These are phyloP conservation scores for Lamellibrachia columna DNA, from an alignment of 2,888 invertebrate species.

Conservation along the genomic window DNA sequence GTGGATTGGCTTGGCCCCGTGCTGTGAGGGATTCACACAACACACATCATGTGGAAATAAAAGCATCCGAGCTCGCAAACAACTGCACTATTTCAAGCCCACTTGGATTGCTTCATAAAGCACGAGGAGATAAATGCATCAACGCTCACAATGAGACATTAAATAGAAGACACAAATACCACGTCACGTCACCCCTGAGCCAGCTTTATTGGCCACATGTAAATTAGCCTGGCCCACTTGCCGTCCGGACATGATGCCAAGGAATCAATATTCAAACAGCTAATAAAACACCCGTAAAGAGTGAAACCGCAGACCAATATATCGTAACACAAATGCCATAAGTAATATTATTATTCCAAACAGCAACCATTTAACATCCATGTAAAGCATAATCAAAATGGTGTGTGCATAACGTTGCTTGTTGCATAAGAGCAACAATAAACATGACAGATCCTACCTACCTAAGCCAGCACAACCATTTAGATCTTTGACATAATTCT, in stretches of 20 bases:
- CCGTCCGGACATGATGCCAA: neutral
- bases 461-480: neutral
- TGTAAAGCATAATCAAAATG: too few species aligned
- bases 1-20: neutral
- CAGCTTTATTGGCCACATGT: neutral
- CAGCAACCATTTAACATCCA: neutral
- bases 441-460: neutral
- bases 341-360: conserved; percentile 18
- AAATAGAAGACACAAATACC: neutral
- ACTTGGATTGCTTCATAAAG: neutral
- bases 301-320: conserved; percentile 3
- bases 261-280: conserved; percentile 17
- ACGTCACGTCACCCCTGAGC: neutral
- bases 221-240: neutral
- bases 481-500: neutral
- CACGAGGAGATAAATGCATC: conserved; percentile 2
- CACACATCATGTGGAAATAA: neutral
- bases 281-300: conserved; percentile 17
- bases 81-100: neutral
- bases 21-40: neutral
- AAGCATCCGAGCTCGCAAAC: neutral
- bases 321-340: neutral
- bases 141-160: neutral
- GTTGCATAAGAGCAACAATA: neutral
- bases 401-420: neutral